Base-by-base conservation (phyloP, 2,888 invertebrate genomes). In the Harpagoxenus sublaevis region DNA sequence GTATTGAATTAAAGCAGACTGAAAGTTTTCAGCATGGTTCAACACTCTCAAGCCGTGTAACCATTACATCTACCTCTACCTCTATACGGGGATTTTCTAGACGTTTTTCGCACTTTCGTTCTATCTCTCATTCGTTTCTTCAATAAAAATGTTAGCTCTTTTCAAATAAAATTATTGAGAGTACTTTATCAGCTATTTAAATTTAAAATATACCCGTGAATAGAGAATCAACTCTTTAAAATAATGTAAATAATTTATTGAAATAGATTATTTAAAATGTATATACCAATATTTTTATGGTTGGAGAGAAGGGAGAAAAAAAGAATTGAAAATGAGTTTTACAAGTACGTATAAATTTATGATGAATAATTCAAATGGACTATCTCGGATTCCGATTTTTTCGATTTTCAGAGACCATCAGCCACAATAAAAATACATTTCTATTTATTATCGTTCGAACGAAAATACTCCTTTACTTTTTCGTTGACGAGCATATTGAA, bases 311-410 rank as follows among this genome's bases (percentile, higher is more conserved):
- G 15, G 31, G 9, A 45, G 48, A 45, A 18, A 28, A 45, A 18
- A 28, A 68, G 66, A 31, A 39, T 57, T 28, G 12, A 60, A 60
- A 60, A 74, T 31, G 31, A 60, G 15, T 18, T 60, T 60, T 60
- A 60, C 42, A 45, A 42, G 73, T 60, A 57, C 23, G 18, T 18
- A 60, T 74, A 60, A 74, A 60, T 74, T 74, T 45, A 31, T n/a
- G 42, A 31, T 60, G 31, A 74, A 74, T 74, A 74, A 60, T 74
- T 74, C 31, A 60, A 45, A 60, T 60, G 12, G 28, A 12, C 28
- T 18, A 18, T 28, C 31, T 45, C 12, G 31, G 28, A 45, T 31
- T 60, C 57, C 23, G 18, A 28, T 63, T 51, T 60, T 74, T 42
- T 77, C 35, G 4, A 6, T 39, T 63, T 35, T 39, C 9, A 39